Evolutionary conservation across 2,113 vertebrate species (phyloP), one percentile per base, ranked within the genome.

Genomic region (Saguinus midas): DNA sequence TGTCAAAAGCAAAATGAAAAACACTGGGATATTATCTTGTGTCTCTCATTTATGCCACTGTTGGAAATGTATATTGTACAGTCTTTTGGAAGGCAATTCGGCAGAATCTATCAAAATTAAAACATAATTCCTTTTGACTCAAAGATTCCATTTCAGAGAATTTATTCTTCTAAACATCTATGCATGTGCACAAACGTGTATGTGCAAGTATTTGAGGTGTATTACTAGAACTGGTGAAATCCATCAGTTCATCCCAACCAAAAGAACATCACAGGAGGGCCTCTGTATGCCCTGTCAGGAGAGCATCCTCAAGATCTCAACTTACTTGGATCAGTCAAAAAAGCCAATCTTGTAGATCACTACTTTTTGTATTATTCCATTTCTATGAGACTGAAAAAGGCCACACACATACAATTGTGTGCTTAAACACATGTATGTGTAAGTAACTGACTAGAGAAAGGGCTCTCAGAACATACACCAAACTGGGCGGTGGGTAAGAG

Each of bases 91-190:
- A 21, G 13, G 8, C 57, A 87, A 94, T 21, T 95, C 68, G 87
- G 52, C 25, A 72, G 25, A 90, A 64, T 83, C 80, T 68, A 61
- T 64, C 35, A 75, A 87, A 61, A 76, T 43, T 58, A 40, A 89
- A 91, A 82, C 14, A 17, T 84, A 94, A 92, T 23, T 96, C 16
- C 50, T 43, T 94, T 94, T 89, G 85, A 79, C 57, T 84, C n/a
- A 82, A 87, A 70, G 72, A 61, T 80, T 87, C 84, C 37, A 45
- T 70, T 90, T 91, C 64, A 84, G 70, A 87, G 81, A 55, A 58
- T 83, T 61, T 17, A 37, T n/a, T 55, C 35, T 87, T 50, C 40
- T 43, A 90, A 84, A 81, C n/a, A 94, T 35, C 35, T 87, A 43
- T 16, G 13, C 6, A 11, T 29, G 32, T 75, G 68, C 48, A 76